Conservation (phyloP, 2,113 vertebrate species). For the Eonycteris spelaea region DNA sequence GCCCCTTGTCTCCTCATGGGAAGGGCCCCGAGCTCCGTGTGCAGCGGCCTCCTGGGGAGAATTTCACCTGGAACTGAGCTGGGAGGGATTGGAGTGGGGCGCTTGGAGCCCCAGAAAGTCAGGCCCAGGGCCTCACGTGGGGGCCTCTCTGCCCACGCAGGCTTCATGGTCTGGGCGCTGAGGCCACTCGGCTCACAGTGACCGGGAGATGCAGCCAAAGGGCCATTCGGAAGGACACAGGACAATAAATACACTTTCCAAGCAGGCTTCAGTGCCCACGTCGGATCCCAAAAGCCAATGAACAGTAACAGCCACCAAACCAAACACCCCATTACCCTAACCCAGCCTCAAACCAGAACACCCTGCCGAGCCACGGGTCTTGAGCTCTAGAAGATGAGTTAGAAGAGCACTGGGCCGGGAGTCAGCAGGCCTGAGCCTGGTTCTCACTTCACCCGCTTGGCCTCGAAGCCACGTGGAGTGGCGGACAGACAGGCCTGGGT, state of each 20-base stretch:
- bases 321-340: fast-evolving
- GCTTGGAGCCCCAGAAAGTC: neutral
- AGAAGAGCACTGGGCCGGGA: fast-evolving
- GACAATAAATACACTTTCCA: fast-evolving
- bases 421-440: neutral
- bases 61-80: neutral
- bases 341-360: too few species aligned
- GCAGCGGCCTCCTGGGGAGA: constrained; percentile 34
- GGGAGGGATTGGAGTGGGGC: neutral
- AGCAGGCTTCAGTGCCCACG: too few species aligned
- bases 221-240: fast-evolving
- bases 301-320: fast-evolving
- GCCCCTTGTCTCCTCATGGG: constrained; percentile 38
- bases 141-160: neutral
- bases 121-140: fast-evolving
- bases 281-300: neutral
- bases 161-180: fast-evolving
- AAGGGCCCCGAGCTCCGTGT: constrained; percentile 54
- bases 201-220: neutral
- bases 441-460: neutral
- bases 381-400: fast-evolving
- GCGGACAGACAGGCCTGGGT: fast-evolving
- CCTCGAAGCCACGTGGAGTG: neutral
- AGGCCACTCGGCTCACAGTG: neutral
- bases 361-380: fast-evolving